Evolutionary conservation across 2,888 invertebrate species (phyloP), one percentile per base, ranked within the genome.

Genomic region (Phanerotoma sp.): DNA sequence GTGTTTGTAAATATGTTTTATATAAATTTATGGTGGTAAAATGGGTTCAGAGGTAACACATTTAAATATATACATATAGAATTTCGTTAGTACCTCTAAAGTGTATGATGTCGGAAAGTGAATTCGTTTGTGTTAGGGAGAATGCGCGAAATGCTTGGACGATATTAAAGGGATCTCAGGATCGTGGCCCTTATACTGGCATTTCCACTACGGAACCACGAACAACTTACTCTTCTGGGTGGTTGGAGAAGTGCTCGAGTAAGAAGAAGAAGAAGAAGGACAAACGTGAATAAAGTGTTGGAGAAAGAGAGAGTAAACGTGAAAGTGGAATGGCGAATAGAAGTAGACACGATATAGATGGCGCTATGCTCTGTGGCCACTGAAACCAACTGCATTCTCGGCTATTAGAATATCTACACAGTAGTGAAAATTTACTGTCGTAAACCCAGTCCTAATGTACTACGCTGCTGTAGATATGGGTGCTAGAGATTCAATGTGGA

Each of bases 381-480:
- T 71, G 72, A 73, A 73, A 74, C 71, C 74, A 72, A 71, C 74
- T 75, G 75, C 75, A 75, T 75, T 75, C 75, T 69, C 73, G 69
- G 68, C 75, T 72, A 74, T 75, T 75, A 75, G 73, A 75, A 73
- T 73, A 47, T 71, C 72, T 62, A 69, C 71, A 69, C 70, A 74
- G 72, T 73, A 75, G 75, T 74, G 75, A 75, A 75, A 75, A 75
- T 75, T 75, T 75, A 75, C 74, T 70, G 74, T 74, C 74, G 74
- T 74, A 38, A 75, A 74, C 73, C 73, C 72, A 71, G 71, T 75
- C 74, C 73, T 75, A 74, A 75, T 75, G 73, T 73, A 73, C 71
- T 73, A 63, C n/a, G 60, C 63, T 65, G 61, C 64, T 66, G 68
- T 67, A 67, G 70, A 74, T 74, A 72, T 72, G 72, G 72, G 73